Evolutionary conservation across 2,888 invertebrate species (phyloP).

Genomic region (Spilarctia lutea): DNA sequence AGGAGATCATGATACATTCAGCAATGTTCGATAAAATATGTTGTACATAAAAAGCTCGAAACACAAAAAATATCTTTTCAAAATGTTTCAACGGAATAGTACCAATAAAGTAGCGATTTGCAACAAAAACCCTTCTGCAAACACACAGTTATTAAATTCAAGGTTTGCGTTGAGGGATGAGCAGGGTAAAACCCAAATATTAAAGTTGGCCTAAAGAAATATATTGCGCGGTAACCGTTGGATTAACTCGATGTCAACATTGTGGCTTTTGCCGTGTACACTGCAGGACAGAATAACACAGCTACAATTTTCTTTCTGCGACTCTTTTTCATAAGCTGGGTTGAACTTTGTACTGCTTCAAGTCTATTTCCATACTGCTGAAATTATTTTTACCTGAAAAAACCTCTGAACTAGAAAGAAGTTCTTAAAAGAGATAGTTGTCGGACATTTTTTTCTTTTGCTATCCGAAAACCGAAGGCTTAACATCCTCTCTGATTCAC

Average conservation of each 20-base stretch:
- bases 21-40: background rate
- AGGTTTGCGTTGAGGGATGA: constrained; percentile 62
- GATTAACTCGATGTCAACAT: constrained; percentile 74
- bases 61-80: constrained; percentile 4
- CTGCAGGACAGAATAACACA: background rate
- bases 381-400: no score
- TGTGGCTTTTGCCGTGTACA: constrained; percentile 34
- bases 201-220: constrained; percentile 77
- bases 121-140: constrained; percentile 59
- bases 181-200: constrained; percentile 74
- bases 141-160: constrained; percentile 70
- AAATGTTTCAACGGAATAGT: constrained; percentile 5
- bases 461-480: no score
- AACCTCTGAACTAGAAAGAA: no score
- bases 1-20: background rate
- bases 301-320: background rate
- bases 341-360: no score
- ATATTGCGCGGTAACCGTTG: constrained; percentile 70
- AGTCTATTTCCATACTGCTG: no score
- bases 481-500: no score
- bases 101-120: constrained; percentile 59
- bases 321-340: no score
- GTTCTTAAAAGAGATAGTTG: no score
- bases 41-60: background rate
- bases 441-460: no score